These are phyloP conservation scores for Myotis myotis DNA, from an alignment of 2,797 vertebrate genomes.

Conservation along the genomic window DNA sequence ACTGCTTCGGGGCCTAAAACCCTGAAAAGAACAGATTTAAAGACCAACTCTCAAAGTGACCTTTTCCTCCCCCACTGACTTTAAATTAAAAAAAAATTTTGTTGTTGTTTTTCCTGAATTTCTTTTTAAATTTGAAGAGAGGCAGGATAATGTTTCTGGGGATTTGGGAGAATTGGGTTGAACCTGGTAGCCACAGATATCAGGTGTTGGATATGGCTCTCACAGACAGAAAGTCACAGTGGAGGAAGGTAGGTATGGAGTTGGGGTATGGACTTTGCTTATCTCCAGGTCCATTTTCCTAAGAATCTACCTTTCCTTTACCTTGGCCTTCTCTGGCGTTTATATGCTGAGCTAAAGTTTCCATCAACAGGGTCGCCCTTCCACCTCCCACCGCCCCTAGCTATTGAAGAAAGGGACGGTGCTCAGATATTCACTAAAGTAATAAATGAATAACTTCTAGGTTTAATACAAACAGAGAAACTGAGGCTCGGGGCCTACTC, in stretches of 20 bases:
- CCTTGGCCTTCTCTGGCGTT: neutral
- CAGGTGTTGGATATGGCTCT: neutral
- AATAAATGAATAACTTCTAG: neutral
- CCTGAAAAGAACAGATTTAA: slow-evolving; percentile 20
- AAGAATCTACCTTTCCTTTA: neutral
- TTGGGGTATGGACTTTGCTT: neutral
- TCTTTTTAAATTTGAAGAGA: slow-evolving; percentile 15
- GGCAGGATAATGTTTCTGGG: neutral
- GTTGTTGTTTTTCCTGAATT: neutral
- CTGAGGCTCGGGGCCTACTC: neutral
- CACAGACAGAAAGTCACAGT: neutral
- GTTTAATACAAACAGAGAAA: neutral
- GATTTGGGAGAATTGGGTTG: neutral
- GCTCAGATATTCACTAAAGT: neutral
- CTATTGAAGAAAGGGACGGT: neutral
- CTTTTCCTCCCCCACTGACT: neutral
- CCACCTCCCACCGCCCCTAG: accelerated
- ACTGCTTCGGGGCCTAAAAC: accelerated
- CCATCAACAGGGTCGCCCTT: neutral
- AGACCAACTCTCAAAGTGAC: neutral
- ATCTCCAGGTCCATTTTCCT: neutral
- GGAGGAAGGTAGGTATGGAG: neutral
- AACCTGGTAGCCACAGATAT: neutral
- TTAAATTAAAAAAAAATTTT: neutral
- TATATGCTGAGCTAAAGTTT: neutral